Conservation (phyloP, 1,140 invertebrate genomes). For the Tenebrio molitor region DNA sequence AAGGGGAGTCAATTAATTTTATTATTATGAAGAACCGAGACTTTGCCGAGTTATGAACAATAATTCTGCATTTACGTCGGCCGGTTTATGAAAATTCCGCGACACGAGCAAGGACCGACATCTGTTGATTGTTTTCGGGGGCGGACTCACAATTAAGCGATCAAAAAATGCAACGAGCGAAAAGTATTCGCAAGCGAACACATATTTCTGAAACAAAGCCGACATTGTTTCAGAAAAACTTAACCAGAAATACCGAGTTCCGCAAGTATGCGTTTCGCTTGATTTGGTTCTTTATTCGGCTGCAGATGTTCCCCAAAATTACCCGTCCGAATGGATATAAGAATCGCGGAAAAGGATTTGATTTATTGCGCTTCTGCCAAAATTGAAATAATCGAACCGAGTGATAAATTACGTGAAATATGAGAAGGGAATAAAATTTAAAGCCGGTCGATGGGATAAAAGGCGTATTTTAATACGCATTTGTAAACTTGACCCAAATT, state of each 20-base stretch:
- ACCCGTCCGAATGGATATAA: not conserved
- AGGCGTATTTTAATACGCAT: not conserved
- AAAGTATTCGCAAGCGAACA: no score
- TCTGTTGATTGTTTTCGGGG: no score
- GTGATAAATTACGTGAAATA: not conserved
- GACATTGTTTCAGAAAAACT: not conserved
- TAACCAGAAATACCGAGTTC: not conserved
- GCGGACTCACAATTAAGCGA: no score
- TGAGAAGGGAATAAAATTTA: not conserved
- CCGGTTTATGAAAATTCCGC: not conserved
- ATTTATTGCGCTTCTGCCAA: not conserved
- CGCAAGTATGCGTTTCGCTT: not conserved
- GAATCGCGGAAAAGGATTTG: not conserved
- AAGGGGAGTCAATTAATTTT: not conserved
- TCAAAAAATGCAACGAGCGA: no score
- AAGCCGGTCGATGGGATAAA: not conserved
- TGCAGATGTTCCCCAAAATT: not conserved
- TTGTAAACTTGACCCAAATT: not conserved
- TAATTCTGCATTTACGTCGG: no score
- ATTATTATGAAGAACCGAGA: not conserved
- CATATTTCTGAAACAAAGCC: not conserved
- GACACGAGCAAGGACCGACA: no score
- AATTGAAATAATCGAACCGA: not conserved
- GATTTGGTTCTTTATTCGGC: not conserved
- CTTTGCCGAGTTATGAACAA: not conserved